Conservation (phyloP, 2,113 vertebrate species). For the Neodontobutis hainanensis region DNA sequence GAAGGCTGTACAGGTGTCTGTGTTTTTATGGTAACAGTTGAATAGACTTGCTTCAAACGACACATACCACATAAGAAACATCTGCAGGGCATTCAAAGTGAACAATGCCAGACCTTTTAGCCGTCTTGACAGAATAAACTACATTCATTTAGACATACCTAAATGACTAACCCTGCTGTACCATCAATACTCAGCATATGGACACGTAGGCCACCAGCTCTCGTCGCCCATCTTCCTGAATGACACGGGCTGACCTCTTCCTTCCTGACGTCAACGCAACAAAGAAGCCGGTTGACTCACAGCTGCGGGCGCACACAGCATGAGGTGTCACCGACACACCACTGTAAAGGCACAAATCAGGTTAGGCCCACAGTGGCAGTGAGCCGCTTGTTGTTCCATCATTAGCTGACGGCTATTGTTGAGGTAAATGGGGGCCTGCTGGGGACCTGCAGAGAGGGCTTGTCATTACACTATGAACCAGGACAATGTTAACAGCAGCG, state of each 20-base stretch:
- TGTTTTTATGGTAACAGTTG: background rate
- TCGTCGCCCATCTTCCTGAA: constrained; percentile 10
- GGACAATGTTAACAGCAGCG: background rate
- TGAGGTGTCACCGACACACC: constrained; percentile 30
- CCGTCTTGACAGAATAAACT: background rate
- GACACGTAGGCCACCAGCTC: constrained; percentile 10
- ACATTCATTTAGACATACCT: background rate
- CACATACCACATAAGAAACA: background rate
- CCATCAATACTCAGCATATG: constrained; percentile 39
- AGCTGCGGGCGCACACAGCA: background rate
- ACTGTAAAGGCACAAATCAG: constrained; percentile 69
- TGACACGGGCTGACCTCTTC: constrained; percentile 56
- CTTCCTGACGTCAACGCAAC: constrained; percentile 56
- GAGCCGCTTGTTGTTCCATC: constrained; percentile 45
- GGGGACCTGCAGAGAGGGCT: background rate
- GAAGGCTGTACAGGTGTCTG: background rate
- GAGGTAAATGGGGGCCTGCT: background rate
- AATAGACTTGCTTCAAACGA: background rate
- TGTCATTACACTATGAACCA: background rate
- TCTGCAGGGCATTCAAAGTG: background rate
- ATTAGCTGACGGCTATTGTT: constrained; percentile 4
- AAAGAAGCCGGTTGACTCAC: constrained; percentile 48
- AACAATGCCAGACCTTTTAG: background rate
- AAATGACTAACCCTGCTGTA: background rate
- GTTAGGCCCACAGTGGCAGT: constrained; percentile 51